Evolutionary conservation across 1,140 invertebrate genomes (phyloP), one percentile per base, ranked within the genome.

Genomic region (Dufourea novaeangliae): DNA sequence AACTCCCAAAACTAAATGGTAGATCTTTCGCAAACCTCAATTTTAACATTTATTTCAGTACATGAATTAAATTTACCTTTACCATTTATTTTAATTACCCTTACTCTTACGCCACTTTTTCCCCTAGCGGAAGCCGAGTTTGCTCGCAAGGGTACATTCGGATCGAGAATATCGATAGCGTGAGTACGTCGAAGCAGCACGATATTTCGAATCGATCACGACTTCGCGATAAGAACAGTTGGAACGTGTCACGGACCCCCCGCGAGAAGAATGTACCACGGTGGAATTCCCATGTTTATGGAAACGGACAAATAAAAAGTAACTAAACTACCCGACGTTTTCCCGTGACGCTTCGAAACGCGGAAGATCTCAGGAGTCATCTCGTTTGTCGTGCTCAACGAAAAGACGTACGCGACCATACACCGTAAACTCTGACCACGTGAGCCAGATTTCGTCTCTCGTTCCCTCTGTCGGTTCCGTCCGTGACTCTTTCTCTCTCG

Each of bases 181-280:
- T 14, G n/a, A 1, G n/a, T 29, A 17, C 14, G n/a, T 34, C n/a
- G 6, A 44, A 44, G 27, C 22, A 61, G 5, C 20, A 61, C n/a
- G 4, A 46, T 62, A 29, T 11, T 50, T 14, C 44, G n/a, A 20
- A 37, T 52, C 78, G 63, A 81, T 81, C 25, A 67, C 37, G n/a
- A 52, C n/a, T 22, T 41, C 46, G 25, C 0, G 61, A 80, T 72
- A 80, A 71, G 11, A 52, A 66, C 34, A n/a, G n/a, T n/a, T 25
- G 27, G 74, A 80, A 82, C 64, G 74, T 82, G 71, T 82, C 78
- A 82, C 63, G 70, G 78, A 75, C 67, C 32, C 54, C 34, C 39
- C 70, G 39, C 25, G 56, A 52, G 46, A 81, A 64, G 39, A 80
- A n/a, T n/a, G n/a, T n/a, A n/a, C n/a, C n/a, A n/a, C n/a, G n/a